Base-by-base conservation (phyloP, 1,140 invertebrate genomes). In the Drosophila nigromelanica region DNA sequence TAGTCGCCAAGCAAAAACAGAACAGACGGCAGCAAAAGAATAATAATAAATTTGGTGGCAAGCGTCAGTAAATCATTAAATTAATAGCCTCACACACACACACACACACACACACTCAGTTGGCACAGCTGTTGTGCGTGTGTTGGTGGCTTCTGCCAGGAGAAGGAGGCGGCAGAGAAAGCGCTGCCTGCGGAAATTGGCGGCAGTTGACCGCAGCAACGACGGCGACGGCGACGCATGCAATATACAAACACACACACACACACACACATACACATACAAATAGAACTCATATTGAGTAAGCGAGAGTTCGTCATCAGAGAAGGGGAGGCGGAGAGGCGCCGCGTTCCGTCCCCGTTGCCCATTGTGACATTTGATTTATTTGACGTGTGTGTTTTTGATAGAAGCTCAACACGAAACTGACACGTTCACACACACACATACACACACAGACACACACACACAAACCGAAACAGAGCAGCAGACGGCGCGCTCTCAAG, bases 361-460 rank as follows among this genome's bases (percentile, higher is more conserved):
- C 67, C 72, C 85, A 89, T 89, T 89, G 86, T 89, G 90, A 91
- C 90, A 91, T 82, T 85, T 91, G 90, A 91, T 91, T 91, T 91
- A 91, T 91, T 91, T 91, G 90, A 90, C 90, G 86, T 90, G 90
- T 91, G 90, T 91, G 90, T 91, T 90, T 89, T 90, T 90, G 89
- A 90, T 90, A 85, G 89, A 90, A 90, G 89, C 83, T 87, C 79
- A 90, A 90, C 73, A 89, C 85, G 85, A 89, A 89, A 89, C 77
- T 85, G 85, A 85, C 80, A 78, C 80, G 64, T 73, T 73, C 67
- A 76, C 78, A 80, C 74, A 77, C 71, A 70, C 61, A 60, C 51
- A 27, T 59, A 51, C 27, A 48, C 24, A 66, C 56, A 60, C 51
- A 56, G 33, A 62, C 42, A 62, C 45, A 21, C 18, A 18, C 18